Evolutionary conservation across 1,140 invertebrate species (phyloP).

Genomic region (Dermatophagoides farinae): DNA sequence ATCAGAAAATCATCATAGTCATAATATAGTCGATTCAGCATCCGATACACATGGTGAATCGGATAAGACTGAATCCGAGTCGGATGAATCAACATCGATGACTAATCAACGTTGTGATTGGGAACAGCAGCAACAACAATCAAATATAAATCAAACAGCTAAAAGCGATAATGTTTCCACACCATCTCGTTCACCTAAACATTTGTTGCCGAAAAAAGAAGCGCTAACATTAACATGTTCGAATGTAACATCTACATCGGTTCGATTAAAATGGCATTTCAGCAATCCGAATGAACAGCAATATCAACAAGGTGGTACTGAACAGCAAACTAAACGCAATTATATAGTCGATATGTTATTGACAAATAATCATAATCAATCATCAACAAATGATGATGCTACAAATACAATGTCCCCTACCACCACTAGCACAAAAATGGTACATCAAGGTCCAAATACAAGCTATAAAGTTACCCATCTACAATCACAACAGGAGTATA

Average conservation of each 20-base stretch:
- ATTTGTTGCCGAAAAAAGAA: slow-evolving; percentile 13
- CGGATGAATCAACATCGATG: not conserved
- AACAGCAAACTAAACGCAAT: not conserved
- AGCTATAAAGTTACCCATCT: slow-evolving; percentile 11
- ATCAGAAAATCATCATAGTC: too few relatives aligned
- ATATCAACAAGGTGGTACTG: not conserved
- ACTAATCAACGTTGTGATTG: not conserved
- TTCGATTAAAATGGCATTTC: slow-evolving; percentile 14
- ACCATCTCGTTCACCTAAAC: slow-evolving; percentile 11
- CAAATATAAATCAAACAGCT: not conserved
- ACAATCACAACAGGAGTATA: slow-evolving; percentile 9
- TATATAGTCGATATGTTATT: slow-evolving; percentile 15
- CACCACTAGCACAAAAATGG: not conserved
- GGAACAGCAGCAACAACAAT: slow-evolving; percentile 1
- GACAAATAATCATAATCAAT: not conserved
- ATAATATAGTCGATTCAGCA: too few relatives aligned
- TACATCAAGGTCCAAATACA: slow-evolving; percentile 7
- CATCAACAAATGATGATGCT: too few relatives aligned
- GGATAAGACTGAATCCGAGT: too few relatives aligned
- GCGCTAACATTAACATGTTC: not conserved
- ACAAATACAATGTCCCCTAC: too few relatives aligned
- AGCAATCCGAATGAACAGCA: not conserved
- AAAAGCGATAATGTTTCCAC: not conserved
- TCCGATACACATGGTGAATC: too few relatives aligned
- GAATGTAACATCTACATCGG: slow-evolving; percentile 5